These are phyloP conservation scores for Drosophila formosana DNA, from an alignment of 2,888 invertebrate genomes.

Conservation along the genomic window DNA sequence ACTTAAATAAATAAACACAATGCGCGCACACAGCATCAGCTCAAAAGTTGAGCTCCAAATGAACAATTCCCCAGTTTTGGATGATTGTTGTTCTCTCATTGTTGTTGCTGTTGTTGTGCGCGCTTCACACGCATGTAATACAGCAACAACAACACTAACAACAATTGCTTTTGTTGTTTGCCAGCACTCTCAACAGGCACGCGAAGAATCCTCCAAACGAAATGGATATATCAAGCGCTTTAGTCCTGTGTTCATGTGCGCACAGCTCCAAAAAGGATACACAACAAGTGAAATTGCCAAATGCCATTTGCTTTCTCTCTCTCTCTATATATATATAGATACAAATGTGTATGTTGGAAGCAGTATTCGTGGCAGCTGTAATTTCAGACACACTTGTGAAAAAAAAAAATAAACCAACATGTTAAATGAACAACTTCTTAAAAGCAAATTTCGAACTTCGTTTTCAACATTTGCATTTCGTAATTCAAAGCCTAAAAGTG, in stretches of 20 bases:
- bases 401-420: slow-evolving; percentile 8
- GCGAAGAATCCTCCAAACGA: slow-evolving; percentile 76
- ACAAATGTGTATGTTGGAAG: slow-evolving; percentile 13
- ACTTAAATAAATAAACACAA: slow-evolving; percentile 75
- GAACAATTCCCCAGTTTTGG: slow-evolving; percentile 63
- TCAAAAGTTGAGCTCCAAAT: slow-evolving; percentile 57
- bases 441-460: slow-evolving; percentile 31
- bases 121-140: slow-evolving; percentile 73
- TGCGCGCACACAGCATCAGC: slow-evolving; percentile 33
- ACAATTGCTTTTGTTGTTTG: slow-evolving; percentile 61
- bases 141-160: slow-evolving; percentile 29
- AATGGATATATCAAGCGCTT: slow-evolving; percentile 72
- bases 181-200: slow-evolving; percentile 74
- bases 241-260: slow-evolving; percentile 29
- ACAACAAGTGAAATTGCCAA: slow-evolving; percentile 65
- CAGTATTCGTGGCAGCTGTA: slow-evolving; percentile 22
- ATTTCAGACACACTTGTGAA: slow-evolving; percentile 39
- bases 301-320: slow-evolving; percentile 53
- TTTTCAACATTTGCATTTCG: slow-evolving; percentile 24
- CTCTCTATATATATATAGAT: slow-evolving; percentile 1
- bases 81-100: slow-evolving; percentile 14
- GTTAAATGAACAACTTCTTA: slow-evolving; percentile 17
- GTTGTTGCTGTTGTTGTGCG: slow-evolving; percentile 24
- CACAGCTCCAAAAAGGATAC: slow-evolving; percentile 46
- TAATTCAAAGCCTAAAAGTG: slow-evolving; percentile 16